Evolutionary conservation across 2,113 vertebrate species (phyloP).

Genomic region (Marmota flaviventris): DNA sequence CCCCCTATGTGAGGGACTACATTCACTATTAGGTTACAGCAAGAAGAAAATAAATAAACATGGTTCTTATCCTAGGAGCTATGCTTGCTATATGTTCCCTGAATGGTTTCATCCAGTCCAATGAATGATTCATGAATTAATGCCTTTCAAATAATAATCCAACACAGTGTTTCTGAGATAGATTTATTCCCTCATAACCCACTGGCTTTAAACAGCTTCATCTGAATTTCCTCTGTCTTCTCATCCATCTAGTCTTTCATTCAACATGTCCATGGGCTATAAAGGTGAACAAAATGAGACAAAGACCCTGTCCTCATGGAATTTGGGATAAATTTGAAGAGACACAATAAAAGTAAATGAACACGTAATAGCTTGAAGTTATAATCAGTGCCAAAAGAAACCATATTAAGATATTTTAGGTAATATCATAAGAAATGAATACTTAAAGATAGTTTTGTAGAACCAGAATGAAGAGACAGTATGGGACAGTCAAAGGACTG

Average conservation of each 20-base stretch:
- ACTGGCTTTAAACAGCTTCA: not conserved
- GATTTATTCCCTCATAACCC: not conserved
- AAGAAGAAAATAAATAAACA: not conserved
- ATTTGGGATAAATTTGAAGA: not conserved
- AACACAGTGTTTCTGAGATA: not conserved
- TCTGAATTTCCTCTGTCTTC: not conserved
- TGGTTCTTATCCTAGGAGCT: not conserved
- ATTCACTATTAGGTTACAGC: not conserved
- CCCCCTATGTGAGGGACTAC: not conserved
- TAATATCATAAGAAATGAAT: not conserved
- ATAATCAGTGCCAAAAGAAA: not conserved
- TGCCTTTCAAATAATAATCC: not conserved
- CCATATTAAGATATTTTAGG: not conserved
- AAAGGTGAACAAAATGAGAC: not conserved
- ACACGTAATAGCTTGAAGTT: not conserved
- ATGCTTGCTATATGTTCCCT: not conserved
- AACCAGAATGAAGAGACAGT: conserved; percentile 15
- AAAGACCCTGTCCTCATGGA: not conserved
- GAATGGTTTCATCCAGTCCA: not conserved
- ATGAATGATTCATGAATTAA: not conserved
- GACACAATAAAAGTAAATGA: not conserved
- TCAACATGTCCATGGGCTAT: not conserved
- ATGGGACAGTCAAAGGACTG: not conserved
- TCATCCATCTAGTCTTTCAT: not conserved
- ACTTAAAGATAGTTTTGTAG: not conserved